Base-by-base conservation (phyloP, 2,113 vertebrate genomes). In the Mola mola region DNA sequence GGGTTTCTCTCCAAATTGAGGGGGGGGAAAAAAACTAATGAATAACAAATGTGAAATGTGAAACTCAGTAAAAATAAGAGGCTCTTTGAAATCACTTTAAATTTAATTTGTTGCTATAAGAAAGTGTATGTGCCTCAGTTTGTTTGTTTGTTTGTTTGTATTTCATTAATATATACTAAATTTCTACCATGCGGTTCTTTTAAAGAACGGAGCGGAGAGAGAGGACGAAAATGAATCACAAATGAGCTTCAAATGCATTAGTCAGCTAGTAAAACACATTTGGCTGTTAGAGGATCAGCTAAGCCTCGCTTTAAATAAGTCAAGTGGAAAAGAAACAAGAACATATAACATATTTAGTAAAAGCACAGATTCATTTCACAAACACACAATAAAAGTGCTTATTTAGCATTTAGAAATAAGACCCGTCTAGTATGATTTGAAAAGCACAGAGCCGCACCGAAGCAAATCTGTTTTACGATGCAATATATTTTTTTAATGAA, bases 401-500 rank as follows among this genome's bases (percentile, higher is more conserved):
- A 17, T 47, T 19, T 16, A 20, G 26, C n/a, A 20, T 28, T 42
- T 60, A 19, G 40, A 16, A 44, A 31, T 20, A 26, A 66, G 52
- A 61, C 19, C 22, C 43, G 47, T 52, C 41, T 53, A 46, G 53
- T 40, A 7, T 10, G 11, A 17, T 53, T 66, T 20, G 9, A 47
- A 5, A 56, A 25, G 17, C 2, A 22, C 44, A 16, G 10, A 53
- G 25, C 16, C 31, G 28, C 63, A 68, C 48, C 38, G 5, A 50
- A 17, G 36, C 13, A 29, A 40, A 53, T 16, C 26, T 11, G 3
- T 17, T 24, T 76, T 69, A 25, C 75, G 51, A 49, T 29, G n/a
- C 5, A 25, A 29, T 46, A 52, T 73, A 44, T 82, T 77, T 74
- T 67, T n/a, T n/a, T n/a, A n/a, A n/a, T n/a, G n/a, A n/a, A n/a